Evolutionary conservation across 2,888 invertebrate genomes (phyloP).

Genomic region (Octonoba sinensis): DNA sequence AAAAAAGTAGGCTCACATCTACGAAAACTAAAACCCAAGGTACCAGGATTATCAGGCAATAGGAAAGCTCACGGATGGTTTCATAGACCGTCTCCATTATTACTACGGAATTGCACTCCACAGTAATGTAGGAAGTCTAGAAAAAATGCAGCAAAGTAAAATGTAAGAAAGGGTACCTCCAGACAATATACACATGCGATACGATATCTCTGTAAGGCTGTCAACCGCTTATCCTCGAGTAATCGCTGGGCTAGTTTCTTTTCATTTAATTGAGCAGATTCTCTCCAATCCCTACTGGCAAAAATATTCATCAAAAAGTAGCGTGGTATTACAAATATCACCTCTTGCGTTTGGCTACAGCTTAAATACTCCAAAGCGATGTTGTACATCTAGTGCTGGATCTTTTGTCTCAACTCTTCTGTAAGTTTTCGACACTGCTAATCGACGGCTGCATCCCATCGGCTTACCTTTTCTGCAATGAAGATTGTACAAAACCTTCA

Average conservation of each 20-base stretch:
- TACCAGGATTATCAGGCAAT: background rate
- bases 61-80: background rate
- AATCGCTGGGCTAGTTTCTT: background rate
- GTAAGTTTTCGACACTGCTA: background rate
- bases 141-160: background rate
- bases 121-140: conserved; percentile 10
- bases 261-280: background rate
- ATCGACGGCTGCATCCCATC: background rate
- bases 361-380: background rate
- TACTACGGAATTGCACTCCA: conserved; percentile 19
- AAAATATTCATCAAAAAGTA: background rate
- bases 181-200: background rate
- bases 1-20: background rate
- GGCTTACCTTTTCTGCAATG: background rate
- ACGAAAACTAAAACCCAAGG: background rate
- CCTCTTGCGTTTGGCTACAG: background rate
- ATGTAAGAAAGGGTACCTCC: no score
- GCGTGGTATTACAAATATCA: background rate
- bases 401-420: background rate
- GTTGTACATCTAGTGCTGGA: background rate
- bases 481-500: no score
- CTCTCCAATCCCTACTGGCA: background rate
- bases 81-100: conserved; percentile 13
- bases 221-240: background rate
- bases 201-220: background rate